Base-by-base conservation (phyloP, 2,113 vertebrate genomes). In the Ailurus styani region DNA sequence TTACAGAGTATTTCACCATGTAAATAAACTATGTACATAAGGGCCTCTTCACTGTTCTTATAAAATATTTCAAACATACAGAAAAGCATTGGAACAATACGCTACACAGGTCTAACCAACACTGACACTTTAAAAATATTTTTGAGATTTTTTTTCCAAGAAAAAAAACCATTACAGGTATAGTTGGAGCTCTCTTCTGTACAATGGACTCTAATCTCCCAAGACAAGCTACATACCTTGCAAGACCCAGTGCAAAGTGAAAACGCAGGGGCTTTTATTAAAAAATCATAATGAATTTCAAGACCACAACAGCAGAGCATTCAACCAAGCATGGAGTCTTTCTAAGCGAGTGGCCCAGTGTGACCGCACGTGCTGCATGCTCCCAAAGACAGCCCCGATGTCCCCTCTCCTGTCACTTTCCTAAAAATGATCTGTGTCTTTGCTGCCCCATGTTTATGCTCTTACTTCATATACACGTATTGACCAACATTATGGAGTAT, bases 201-300 rank as follows among this genome's bases (percentile, higher is more conserved):
- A 42, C 68, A 37, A 64, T 12, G 34, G 27, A 66, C 15, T 66
- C 34, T 73, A 50, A 66, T n/a, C 23, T 40, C 9, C 9, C 45
- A 52, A 47, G 54, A 57, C 6, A 23, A 45, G 12, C 31, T 79
- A 70, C 10, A 25, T 77, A 83, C 60, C 64, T 62, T 95, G 23
- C 70, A 42, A 54, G 60, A 40, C 54, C 34, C 93, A 42, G 70
- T 62, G n/a, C 34, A 37, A 78, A 92, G 42, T 40, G 70, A 84
- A 82, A 84, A 84, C 34, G 4, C 60, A 70, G 77, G 29, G 42
- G 50, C 23, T 9, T 13, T 78, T 45, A 37, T 70, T 92, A 3
- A 84, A 70, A 90, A 72, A 42, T 85, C 79, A 57, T 84, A 31
- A 77, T 55, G 86, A 73, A 73, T 89, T 95, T 97, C 34, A 47